These are phyloP conservation scores for Eulemur mongoz DNA, from an alignment of 2,797 vertebrate species.

Conservation along the genomic window DNA sequence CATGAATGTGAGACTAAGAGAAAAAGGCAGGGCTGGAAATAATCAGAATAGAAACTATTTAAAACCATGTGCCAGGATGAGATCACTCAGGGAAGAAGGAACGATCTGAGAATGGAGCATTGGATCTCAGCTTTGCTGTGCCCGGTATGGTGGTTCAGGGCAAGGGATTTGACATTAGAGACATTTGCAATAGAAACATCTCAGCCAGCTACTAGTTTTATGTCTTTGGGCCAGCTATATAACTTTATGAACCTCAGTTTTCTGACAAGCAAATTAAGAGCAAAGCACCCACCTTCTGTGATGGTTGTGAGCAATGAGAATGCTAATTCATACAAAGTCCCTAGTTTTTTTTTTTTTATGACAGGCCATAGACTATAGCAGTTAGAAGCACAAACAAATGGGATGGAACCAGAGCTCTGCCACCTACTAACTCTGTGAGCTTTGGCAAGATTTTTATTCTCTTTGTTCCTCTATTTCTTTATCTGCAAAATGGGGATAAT, in stretches of 20 bases:
- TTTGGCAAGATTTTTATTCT: not conserved
- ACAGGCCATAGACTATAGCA: fast-evolving
- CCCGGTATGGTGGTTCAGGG: not conserved
- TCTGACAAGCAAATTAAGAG: not conserved
- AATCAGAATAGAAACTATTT: not conserved
- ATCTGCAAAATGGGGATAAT: not conserved
- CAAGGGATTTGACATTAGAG: not conserved
- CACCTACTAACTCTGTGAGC: not conserved
- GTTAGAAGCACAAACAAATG: not conserved
- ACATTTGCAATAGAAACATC: not conserved
- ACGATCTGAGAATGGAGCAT: not conserved
- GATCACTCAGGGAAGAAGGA: not conserved
- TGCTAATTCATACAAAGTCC: not conserved
- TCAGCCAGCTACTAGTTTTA: not conserved
- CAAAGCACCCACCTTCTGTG: not conserved
- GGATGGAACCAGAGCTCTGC: not conserved
- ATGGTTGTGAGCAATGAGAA: not conserved
- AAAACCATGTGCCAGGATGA: not conserved
- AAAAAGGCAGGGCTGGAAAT: not conserved
- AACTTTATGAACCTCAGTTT: not conserved
- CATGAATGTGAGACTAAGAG: not conserved
- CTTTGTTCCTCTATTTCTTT: not conserved
- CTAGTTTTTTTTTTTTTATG: not conserved
- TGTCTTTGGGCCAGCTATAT: not conserved
- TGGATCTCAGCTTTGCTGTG: not conserved